phyloP scores from a whole-genome alignment of 2,113 vertebrate genomes.

The Prochilodus magdalenae region DNA sequence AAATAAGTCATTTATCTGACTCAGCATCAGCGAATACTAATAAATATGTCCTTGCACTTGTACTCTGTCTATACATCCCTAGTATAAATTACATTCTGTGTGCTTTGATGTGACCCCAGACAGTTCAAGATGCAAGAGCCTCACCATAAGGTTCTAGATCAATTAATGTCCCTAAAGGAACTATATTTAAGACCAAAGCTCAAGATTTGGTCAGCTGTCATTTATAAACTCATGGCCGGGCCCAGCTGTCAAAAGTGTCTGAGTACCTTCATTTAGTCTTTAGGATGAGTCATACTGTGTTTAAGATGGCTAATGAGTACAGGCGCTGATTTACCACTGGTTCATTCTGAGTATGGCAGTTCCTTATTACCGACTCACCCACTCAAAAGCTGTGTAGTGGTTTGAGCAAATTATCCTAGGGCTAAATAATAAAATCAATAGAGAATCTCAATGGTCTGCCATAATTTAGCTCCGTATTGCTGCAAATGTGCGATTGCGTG shows the following conservation, averaged over 20 bases:
- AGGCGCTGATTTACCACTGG: not conserved
- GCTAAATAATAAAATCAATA: constrained; percentile 47
- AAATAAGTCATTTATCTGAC: no score
- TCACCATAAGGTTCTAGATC: not conserved
- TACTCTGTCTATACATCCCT: no score
- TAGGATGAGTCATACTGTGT: not conserved
- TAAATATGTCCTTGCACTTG: no score
- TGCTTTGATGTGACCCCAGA: no score
- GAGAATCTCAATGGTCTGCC: not conserved
- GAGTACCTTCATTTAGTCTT: not conserved
- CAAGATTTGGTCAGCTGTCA: not conserved
- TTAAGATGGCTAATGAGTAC: not conserved
- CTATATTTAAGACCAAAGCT: not conserved
- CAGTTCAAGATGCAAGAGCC: no score
- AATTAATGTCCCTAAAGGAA: not conserved
- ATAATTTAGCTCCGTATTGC: constrained; percentile 42
- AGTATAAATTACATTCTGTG: no score
- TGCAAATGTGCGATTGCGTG: constrained; percentile 58
- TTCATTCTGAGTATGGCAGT: constrained; percentile 18
- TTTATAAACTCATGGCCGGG: not conserved
- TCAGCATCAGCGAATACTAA: no score
- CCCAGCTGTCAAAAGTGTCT: not conserved
- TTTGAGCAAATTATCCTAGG: constrained; percentile 24
- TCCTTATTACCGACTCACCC: constrained; percentile 10
- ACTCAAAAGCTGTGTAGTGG: not conserved